Conservation (phyloP, 2,888 invertebrate genomes). For the Chorisops tibialis region DNA sequence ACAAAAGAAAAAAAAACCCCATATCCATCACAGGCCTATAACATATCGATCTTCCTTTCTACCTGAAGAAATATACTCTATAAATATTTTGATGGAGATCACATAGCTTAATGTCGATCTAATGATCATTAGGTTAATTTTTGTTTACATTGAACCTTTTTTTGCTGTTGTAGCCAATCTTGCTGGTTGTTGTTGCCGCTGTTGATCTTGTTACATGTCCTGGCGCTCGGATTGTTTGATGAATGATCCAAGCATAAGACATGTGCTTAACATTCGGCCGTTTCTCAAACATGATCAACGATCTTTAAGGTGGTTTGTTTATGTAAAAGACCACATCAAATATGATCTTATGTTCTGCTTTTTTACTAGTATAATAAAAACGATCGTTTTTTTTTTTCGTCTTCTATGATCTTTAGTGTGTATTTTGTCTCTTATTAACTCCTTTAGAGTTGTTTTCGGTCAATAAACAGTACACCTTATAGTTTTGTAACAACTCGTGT, state of each 20-base stretch:
- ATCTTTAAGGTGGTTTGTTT: too few relatives aligned
- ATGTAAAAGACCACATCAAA: too few relatives aligned
- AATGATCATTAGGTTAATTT: conserved; percentile 24
- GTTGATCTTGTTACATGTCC: conserved; percentile 16
- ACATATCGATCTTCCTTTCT: background rate
- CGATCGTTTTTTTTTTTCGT: too few relatives aligned
- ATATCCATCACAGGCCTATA: background rate
- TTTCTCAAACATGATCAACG: conserved; percentile 12
- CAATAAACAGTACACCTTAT: too few relatives aligned
- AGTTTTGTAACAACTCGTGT: too few relatives aligned
- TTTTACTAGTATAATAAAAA: too few relatives aligned
- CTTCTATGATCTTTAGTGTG: too few relatives aligned
- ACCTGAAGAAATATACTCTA: background rate
- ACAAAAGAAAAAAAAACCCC: background rate
- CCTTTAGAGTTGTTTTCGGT: too few relatives aligned
- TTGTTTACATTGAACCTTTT: conserved; percentile 19
- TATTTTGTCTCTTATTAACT: too few relatives aligned
- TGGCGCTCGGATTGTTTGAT: conserved; percentile 15
- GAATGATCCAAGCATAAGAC: conserved; percentile 10
- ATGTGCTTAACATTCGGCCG: conserved; percentile 21
- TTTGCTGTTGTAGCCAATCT: background rate
- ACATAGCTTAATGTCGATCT: background rate
- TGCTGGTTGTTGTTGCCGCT: background rate
- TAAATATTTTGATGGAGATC: conserved; percentile 16
- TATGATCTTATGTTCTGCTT: too few relatives aligned